Evolutionary conservation across 2,113 vertebrate genomes (phyloP), one percentile per base, ranked within the genome.

Genomic region (Zosterops borbonicus): DNA sequence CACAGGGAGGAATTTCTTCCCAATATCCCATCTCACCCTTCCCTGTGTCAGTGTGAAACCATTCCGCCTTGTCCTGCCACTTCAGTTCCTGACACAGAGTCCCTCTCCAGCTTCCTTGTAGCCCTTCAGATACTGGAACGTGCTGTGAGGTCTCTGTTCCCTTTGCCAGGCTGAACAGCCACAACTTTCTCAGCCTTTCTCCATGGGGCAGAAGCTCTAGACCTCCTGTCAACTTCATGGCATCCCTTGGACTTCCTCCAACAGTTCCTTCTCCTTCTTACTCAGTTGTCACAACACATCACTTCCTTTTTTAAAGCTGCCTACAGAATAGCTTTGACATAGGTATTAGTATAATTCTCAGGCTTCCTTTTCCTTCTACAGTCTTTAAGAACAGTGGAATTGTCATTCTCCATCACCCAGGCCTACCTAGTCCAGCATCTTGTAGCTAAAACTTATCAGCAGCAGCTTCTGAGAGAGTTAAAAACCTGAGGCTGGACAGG

Each of bases 211-310:
- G 60, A 14, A 81, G 5, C 60, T 52, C 31, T 15, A 24, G 47
- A 9, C 15, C 28, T 58, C 23, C 2, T 28, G 13, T 6, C 22
- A 28, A 1, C 37, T 13, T 33, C 0, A 0, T 74, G 68, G 12
- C 28, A 33, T 65, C 44, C 68, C 33, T 33, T 81, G 77, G 19
- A 8, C 33, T 74, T 24, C 27, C 23, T 82, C 60, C 23, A n/a
- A 1, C 8, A 52, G 19, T 39, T 65, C 52, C 33, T 71, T 35
- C 41, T 42, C 53, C 53, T 76, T 58, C 35, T 55, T 14, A 41
- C 19, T 21, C 4, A 6, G 11, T 39, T 4, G 4, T 41, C 56
- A 35, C 41, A 55, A 18, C 24, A 11, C 11, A n/a, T 67, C 28
- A 13, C 37, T 37, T 81, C 24, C 3, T 52, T 53, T 79, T 73